Evolutionary conservation across 2,113 vertebrate genomes (phyloP).

Genomic region (Rousettus leschenaultii): DNA sequence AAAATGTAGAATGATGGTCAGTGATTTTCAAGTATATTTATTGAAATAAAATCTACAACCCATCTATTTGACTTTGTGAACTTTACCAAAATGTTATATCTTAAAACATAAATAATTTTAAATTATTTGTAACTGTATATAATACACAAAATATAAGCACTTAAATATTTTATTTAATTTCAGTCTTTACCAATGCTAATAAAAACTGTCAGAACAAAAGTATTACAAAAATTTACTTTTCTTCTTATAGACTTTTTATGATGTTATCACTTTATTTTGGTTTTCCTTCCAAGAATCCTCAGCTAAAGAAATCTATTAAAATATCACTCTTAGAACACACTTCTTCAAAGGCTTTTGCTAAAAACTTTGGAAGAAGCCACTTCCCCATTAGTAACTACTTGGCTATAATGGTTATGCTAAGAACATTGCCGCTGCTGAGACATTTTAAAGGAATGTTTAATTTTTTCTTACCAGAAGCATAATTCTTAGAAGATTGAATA

Average conservation of each 20-base stretch:
- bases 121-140: not conserved
- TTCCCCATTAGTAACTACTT: not conserved
- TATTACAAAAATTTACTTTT: not conserved
- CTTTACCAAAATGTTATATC: not conserved
- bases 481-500: not conserved
- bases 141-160: not conserved
- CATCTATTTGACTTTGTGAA: not conserved
- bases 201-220: not conserved
- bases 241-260: not conserved
- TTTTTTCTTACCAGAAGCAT: conserved; percentile 1
- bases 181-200: not conserved
- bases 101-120: not conserved
- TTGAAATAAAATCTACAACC: not conserved
- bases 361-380: not conserved
- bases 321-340: not conserved
- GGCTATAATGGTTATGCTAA: not conserved
- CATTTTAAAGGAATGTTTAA: not conserved
- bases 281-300: not conserved
- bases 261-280: not conserved
- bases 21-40: not conserved
- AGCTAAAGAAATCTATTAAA: not conserved
- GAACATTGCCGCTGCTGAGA: not conserved
- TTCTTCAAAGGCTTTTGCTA: not conserved
- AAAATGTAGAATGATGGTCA: not conserved
- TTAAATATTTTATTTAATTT: conserved; percentile 10